phyloP scores from a whole-genome alignment of 1,140 invertebrate species.

The Pentalonia nigronervosa region DNA sequence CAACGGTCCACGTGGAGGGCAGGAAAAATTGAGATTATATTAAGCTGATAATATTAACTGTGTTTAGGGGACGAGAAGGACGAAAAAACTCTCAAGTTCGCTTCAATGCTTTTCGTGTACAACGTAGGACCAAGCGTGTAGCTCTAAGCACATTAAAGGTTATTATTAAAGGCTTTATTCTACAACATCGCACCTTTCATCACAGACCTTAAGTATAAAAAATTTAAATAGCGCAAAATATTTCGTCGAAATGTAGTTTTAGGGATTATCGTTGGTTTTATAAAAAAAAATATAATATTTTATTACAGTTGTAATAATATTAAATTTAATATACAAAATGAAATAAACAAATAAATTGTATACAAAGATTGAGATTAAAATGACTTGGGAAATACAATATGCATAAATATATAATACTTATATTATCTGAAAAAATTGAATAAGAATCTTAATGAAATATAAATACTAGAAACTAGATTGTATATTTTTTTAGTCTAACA shows the following conservation, averaged over 20 bases:
- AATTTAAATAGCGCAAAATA: background rate
- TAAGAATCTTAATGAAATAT: background rate
- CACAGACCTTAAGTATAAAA: background rate
- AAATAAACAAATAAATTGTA: background rate
- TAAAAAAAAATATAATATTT: background rate
- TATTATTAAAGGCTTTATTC: conserved; percentile 38
- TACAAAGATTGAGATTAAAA: background rate
- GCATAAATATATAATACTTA: background rate
- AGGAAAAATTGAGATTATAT: conserved; percentile 56
- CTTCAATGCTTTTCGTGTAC: conserved; percentile 26
- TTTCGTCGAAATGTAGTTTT: background rate
- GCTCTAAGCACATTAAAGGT: conserved; percentile 23
- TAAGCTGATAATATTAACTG: conserved; percentile 53
- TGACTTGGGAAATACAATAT: background rate
- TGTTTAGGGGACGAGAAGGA: conserved; percentile 10
- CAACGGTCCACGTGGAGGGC: background rate
- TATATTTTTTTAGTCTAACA: too few relatives aligned
- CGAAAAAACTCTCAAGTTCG: conserved; percentile 27
- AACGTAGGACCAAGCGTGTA: background rate
- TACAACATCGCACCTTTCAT: conserved; percentile 7
- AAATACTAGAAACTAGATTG: too few relatives aligned
- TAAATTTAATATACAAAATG: background rate
- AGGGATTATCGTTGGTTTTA: background rate
- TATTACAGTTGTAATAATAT: too few relatives aligned
- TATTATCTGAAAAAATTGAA: background rate